Evolutionary conservation across 2,888 invertebrate genomes (phyloP).

Genomic region (Aradus depressus): DNA sequence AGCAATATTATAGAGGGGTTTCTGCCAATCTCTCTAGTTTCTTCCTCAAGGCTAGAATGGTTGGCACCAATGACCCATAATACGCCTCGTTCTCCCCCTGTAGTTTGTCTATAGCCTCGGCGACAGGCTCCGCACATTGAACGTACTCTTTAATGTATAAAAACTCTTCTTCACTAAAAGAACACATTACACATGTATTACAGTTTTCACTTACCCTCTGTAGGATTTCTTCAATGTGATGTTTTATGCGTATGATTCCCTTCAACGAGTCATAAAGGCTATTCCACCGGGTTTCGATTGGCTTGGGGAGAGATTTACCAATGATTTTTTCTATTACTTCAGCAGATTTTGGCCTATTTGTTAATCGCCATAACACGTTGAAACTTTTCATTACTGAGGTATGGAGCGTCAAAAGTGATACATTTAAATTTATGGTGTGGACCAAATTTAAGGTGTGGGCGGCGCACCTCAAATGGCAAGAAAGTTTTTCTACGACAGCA

Average conservation of each 20-base stretch:
- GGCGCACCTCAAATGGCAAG: too few species aligned
- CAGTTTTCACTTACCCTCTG: conserved; percentile 11
- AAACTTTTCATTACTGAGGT: too few species aligned
- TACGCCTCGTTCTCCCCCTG: conserved; percentile 4
- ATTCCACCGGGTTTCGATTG: too few species aligned
- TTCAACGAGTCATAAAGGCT: conserved; percentile 17
- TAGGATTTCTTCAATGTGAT: conserved; percentile 17
- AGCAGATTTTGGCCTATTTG: too few species aligned
- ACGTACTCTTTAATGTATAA: conserved; percentile 14
- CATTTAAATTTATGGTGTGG: too few species aligned
- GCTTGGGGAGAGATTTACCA: too few species aligned
- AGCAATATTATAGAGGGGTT: conserved; percentile 5
- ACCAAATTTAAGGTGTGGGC: too few species aligned
- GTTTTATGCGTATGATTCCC: conserved; percentile 4
- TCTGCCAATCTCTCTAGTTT: conserved; percentile 8
- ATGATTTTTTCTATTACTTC: too few species aligned
- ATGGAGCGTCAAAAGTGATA: too few species aligned
- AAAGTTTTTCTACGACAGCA: too few species aligned
- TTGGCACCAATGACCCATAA: conserved; percentile 4
- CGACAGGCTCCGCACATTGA: conserved; percentile 16
- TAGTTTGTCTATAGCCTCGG: conserved; percentile 11
- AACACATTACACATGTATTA: conserved; percentile 10
- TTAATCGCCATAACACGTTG: too few species aligned
- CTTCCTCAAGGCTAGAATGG: not conserved
- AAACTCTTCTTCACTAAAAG: too few species aligned